A percentile compares a stretch with the other conserved stretches of the same genome.
phyloP scores from a whole-genome alignment of 1,140 invertebrate genomes.

The Dysdera silvatica region DNA sequence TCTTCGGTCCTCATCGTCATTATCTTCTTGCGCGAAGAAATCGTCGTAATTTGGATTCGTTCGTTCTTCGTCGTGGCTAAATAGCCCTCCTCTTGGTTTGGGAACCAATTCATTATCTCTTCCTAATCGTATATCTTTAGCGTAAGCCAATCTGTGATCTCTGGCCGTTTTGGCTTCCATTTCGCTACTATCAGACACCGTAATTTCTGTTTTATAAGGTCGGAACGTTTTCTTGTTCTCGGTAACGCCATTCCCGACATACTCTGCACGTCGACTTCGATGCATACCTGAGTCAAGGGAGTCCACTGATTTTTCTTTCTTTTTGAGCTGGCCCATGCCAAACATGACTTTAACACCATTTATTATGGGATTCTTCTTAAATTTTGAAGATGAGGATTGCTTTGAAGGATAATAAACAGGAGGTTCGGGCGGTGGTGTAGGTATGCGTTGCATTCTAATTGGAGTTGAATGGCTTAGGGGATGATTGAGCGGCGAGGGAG shows the following conservation, averaged over 20 bases:
- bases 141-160: too few relatives aligned
- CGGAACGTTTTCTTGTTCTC: not conserved
- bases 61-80: too few relatives aligned
- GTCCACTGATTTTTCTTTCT: not conserved
- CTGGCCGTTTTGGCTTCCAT: conserved; percentile 18
- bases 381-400: not conserved
- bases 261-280: not conserved
- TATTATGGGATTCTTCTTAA: conserved; percentile 22
- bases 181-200: conserved; percentile 4
- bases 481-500: not conserved
- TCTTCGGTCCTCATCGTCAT: conserved; percentile 2
- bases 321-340: conserved; percentile 8
- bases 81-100: too few relatives aligned
- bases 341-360: conserved; percentile 31
- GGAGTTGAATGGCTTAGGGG: conserved; percentile 13
- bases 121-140: too few relatives aligned
- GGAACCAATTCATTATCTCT: too few relatives aligned
- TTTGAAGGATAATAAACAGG: not conserved
- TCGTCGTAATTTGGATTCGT: too few relatives aligned
- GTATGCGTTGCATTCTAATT: conserved; percentile 7
- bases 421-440: conserved; percentile 3
- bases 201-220: conserved; percentile 4
- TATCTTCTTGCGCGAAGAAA: too few relatives aligned
- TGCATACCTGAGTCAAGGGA: not conserved
- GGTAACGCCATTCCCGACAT: not conserved